A percentile compares a stretch with the other conserved stretches of the same genome.
Evolutionary conservation across 2,797 vertebrate species (phyloP).

Genomic region (Callimico goeldii): DNA sequence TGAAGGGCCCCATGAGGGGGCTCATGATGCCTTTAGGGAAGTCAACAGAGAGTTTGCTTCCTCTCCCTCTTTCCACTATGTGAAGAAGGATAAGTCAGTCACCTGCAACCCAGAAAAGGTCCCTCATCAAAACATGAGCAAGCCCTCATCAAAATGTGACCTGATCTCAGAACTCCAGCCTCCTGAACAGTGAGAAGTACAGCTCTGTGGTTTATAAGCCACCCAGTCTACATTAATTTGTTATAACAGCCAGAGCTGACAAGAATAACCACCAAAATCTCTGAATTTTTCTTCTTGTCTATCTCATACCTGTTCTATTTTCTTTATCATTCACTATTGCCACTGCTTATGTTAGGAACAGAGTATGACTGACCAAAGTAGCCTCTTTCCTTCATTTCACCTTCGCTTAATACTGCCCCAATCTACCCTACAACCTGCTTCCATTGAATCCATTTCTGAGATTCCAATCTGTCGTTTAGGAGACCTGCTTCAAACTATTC

Average conservation of each 20-base stretch:
- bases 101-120: background rate
- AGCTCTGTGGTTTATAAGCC: background rate
- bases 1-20: too few species aligned
- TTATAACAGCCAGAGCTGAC: background rate
- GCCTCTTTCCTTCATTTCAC: background rate
- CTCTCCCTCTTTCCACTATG: background rate
- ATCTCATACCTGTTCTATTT: background rate
- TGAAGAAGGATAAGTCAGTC: background rate
- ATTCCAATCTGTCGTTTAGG: background rate
- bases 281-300: background rate
- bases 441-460: background rate
- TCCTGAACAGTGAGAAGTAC: background rate
- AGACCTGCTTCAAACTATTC: background rate
- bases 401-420: background rate
- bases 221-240: background rate
- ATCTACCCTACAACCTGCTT: background rate
- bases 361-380: accelerated
- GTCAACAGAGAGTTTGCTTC: background rate
- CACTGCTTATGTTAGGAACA: background rate
- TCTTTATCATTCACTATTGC: background rate
- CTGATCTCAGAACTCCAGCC: background rate
- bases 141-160: background rate
- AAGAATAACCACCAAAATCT: background rate
- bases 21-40: background rate
- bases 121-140: background rate